These are phyloP conservation scores for Heterodera filipjevi DNA, from an alignment of 2,888 invertebrate species.

Conservation along the genomic window DNA sequence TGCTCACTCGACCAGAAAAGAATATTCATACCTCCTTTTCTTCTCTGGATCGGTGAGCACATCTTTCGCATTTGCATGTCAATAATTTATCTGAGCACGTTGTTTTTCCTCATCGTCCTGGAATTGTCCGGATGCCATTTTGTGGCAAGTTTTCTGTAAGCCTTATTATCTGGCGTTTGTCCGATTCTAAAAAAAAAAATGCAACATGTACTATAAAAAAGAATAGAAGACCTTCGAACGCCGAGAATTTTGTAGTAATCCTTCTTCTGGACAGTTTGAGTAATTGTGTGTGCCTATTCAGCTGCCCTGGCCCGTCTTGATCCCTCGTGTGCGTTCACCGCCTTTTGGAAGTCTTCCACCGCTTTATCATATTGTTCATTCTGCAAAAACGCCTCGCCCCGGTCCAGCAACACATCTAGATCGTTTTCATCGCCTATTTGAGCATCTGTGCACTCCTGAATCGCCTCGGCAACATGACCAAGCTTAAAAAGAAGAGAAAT, in stretches of 20 bases:
- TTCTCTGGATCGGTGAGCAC: slow-evolving; percentile 84
- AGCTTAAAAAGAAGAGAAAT: slow-evolving; percentile 57
- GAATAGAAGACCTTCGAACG: slow-evolving; percentile 82
- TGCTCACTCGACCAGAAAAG: no score
- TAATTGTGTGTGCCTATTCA: slow-evolving; percentile 76
- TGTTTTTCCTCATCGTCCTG: slow-evolving; percentile 82
- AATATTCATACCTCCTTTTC: slow-evolving; percentile 74
- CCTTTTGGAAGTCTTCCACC: slow-evolving; percentile 82
- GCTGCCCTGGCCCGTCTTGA: slow-evolving; percentile 80
- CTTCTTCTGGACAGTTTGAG: slow-evolving; percentile 86
- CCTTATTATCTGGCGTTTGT: slow-evolving; percentile 69
- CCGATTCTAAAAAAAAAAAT: slow-evolving; percentile 16
- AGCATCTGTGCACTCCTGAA: slow-evolving; percentile 79
- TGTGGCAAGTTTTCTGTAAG: slow-evolving; percentile 90
- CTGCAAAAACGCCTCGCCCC: slow-evolving; percentile 86
- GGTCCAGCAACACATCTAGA: slow-evolving; percentile 81
- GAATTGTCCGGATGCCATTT: slow-evolving; percentile 98
- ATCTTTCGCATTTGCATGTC: slow-evolving; percentile 99
- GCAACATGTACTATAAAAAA: no score
- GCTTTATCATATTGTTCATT: slow-evolving; percentile 91
- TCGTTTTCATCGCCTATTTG: slow-evolving; percentile 74
- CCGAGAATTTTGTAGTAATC: slow-evolving; percentile 97
- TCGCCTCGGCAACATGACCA: slow-evolving; percentile 76
- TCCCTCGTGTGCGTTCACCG: slow-evolving; percentile 80
- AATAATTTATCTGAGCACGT: slow-evolving; percentile 95